A percentile compares a stretch with the other conserved stretches of the same genome.
Evolutionary conservation across 2,888 invertebrate species (phyloP).

Genomic region (Carpatolechia fugitivella): DNA sequence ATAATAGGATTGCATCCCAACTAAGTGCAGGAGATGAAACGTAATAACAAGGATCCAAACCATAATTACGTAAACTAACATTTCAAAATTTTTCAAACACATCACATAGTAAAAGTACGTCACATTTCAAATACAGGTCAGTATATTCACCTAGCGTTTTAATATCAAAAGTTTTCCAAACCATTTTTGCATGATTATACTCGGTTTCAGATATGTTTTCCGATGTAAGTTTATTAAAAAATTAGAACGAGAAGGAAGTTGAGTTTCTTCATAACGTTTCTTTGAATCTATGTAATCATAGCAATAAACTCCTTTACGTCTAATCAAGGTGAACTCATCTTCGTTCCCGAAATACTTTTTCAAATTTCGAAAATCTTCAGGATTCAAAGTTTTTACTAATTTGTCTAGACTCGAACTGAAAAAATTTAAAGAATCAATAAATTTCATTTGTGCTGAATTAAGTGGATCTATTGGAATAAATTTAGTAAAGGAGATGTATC

Average conservation of each 20-base stretch:
- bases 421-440: constrained; percentile 9
- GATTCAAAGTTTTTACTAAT: constrained; percentile 12
- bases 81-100: constrained; percentile 22
- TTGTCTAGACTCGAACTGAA: constrained; percentile 11
- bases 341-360: neutral
- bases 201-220: constrained; percentile 7
- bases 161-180: constrained; percentile 18
- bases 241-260: constrained; percentile 10
- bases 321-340: constrained; percentile 7
- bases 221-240: too few relatives aligned
- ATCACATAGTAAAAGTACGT: constrained; percentile 18
- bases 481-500: constrained; percentile 11
- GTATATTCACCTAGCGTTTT: constrained; percentile 18
- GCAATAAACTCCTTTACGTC: constrained; percentile 16
- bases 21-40: constrained; percentile 9
- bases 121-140: constrained; percentile 20
- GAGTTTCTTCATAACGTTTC: constrained; percentile 4
- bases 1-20: constrained; percentile 17
- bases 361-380: constrained; percentile 6
- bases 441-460: neutral
- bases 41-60: constrained; percentile 21
- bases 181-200: constrained; percentile 14
- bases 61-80: constrained; percentile 14
- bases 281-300: constrained; percentile 17
- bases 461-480: neutral